Percentiles rank a stretch among this genome's conserved stretches.
Conservation (phyloP, 1,140 invertebrate species). For the Cheumatopsyche charites region DNA sequence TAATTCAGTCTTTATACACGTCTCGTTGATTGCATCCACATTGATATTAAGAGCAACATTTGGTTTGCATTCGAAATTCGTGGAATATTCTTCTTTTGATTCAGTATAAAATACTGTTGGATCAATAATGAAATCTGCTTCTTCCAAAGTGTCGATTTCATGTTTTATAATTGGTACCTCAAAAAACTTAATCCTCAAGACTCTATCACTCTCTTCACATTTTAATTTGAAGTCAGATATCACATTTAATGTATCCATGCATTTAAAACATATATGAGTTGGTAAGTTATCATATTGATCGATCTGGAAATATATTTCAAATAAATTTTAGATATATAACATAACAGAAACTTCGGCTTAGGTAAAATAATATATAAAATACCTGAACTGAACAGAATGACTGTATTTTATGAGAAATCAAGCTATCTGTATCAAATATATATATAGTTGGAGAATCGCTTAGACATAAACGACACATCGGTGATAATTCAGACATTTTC, state of each 20-base stretch:
- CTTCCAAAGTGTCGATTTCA: neutral
- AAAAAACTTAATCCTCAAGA: slow-evolving; percentile 18
- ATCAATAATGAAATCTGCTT: neutral
- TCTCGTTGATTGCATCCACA: neutral
- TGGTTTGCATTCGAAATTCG: neutral
- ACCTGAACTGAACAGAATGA: slow-evolving; percentile 19
- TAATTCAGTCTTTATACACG: neutral
- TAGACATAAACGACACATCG: slow-evolving; percentile 21
- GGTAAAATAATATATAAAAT: neutral
- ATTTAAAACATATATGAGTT: slow-evolving; percentile 34
- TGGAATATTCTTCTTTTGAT: slow-evolving; percentile 17
- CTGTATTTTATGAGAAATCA: slow-evolving; percentile 1
- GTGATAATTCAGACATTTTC: neutral
- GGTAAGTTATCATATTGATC: slow-evolving; percentile 40
- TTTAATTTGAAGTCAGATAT: slow-evolving; percentile 33
- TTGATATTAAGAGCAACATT: neutral
- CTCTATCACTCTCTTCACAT: slow-evolving; percentile 40
- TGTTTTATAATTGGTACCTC: neutral
- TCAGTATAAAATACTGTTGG: neutral
- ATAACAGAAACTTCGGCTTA: no score
- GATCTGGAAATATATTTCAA: slow-evolving; percentile 30
- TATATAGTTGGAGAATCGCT: neutral
- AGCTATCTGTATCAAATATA: neutral
- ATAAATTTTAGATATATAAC: neutral
- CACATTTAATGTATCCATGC: slow-evolving; percentile 31